phyloP scores from a whole-genome alignment of 2,113 vertebrate species.

The Pholis gunnellus region DNA sequence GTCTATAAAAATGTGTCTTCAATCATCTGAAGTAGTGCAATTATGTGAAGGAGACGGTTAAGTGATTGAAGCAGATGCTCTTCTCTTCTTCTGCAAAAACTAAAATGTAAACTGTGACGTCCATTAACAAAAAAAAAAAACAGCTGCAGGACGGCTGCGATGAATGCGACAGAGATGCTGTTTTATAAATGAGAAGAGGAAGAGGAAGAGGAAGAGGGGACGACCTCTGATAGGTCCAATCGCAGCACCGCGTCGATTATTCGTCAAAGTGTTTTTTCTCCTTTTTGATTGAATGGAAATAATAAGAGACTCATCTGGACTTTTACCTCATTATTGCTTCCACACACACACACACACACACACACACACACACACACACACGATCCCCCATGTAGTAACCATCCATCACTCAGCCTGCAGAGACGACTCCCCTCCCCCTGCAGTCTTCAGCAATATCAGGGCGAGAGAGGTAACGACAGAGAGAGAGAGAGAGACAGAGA shows the following conservation, averaged over 20 bases:
- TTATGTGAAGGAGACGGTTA: background rate
- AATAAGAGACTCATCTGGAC: constrained; percentile 47
- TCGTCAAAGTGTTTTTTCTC: constrained; percentile 3
- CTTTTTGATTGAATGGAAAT: constrained; percentile 46
- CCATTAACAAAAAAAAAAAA: background rate
- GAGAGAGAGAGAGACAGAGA: constrained; percentile 4
- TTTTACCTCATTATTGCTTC: constrained; percentile 44
- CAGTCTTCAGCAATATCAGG: constrained; percentile 43
- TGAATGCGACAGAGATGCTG: background rate
- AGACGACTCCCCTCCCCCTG: constrained; percentile 63
- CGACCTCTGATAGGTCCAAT: constrained; percentile 3
- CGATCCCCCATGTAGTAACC: constrained; percentile 21
- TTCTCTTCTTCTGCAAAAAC: no score
- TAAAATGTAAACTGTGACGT: background rate
- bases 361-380: constrained; percentile 11
- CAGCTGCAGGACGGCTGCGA: background rate
- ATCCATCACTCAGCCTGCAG: constrained; percentile 65
- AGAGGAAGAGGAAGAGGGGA: background rate
- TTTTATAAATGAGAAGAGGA: background rate
- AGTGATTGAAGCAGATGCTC: no score
- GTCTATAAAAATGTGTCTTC: background rate
- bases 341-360: constrained; percentile 8
- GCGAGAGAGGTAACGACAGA: constrained; percentile 37
- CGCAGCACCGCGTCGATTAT: background rate
- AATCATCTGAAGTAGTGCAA: background rate